phyloP scores from a whole-genome alignment of 1,140 invertebrate species.

The Lepidurus arcticus region DNA sequence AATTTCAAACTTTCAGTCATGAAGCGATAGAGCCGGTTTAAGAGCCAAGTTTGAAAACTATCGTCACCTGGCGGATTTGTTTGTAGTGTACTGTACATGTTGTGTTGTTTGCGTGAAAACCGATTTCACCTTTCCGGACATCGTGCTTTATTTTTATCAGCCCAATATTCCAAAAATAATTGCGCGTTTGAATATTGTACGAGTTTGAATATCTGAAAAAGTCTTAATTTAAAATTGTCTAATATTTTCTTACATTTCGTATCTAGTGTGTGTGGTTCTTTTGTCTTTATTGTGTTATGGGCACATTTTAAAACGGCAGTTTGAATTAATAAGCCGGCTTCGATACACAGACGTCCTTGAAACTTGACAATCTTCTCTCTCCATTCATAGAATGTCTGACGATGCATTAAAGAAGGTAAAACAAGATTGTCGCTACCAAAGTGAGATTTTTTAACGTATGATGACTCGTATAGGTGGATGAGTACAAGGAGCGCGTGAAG shows the following conservation, averaged over 20 bases:
- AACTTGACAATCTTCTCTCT: too few relatives aligned
- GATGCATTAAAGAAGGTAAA: not conserved
- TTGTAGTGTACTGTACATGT: not conserved
- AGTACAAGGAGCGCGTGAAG: slow-evolving; percentile 75
- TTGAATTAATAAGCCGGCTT: too few relatives aligned
- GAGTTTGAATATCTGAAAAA: not conserved
- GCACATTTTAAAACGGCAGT: too few relatives aligned
- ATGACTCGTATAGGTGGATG: slow-evolving; percentile 65
- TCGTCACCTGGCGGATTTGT: too few relatives aligned
- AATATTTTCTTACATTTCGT: too few relatives aligned
- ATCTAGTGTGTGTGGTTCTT: too few relatives aligned
- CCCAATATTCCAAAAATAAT: not conserved
- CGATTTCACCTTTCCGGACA: not conserved
- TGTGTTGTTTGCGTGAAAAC: slow-evolving; percentile 11
- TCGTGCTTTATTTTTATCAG: not conserved
- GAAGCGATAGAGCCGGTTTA: too few relatives aligned
- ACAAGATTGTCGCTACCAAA: too few relatives aligned
- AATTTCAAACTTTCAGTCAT: too few relatives aligned
- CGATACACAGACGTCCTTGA: too few relatives aligned
- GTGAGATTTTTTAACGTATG: not conserved
- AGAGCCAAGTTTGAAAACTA: too few relatives aligned
- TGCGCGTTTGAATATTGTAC: not conserved
- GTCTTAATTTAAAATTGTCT: not conserved
- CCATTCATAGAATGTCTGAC: not conserved
- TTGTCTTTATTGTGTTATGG: too few relatives aligned